A percentile compares a stretch with the other conserved stretches of the same genome.
These are phyloP conservation scores for Tragopan temminckii DNA, from an alignment of 2,797 vertebrate genomes.

Conservation along the genomic window DNA sequence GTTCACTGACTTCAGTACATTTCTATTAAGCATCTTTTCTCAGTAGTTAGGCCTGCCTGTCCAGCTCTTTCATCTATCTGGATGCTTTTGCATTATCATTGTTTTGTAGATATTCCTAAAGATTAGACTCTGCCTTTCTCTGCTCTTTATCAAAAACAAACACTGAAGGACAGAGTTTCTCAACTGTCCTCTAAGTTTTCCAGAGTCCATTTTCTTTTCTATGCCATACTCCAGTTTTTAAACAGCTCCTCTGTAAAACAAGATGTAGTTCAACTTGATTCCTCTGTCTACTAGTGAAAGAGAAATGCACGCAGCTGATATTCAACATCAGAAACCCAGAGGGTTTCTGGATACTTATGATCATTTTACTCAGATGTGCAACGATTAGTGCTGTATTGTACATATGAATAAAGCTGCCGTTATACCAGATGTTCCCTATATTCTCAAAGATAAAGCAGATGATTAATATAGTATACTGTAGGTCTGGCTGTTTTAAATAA, in stretches of 20 bases:
- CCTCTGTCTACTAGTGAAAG: not conserved
- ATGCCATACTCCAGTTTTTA: not conserved
- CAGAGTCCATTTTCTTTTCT: not conserved
- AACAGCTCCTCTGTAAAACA: not conserved
- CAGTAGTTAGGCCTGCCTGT: constrained; percentile 33
- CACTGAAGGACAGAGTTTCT: not conserved
- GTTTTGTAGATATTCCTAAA: constrained; percentile 1
- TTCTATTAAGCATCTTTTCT: constrained; percentile 74
- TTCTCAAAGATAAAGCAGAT: not conserved
- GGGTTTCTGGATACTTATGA: not conserved
- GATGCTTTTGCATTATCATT: not conserved
- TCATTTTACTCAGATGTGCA: not conserved
- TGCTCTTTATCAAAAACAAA: not conserved
- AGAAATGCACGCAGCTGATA: constrained; percentile 4
- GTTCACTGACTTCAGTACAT: constrained; percentile 76
- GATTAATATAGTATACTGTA: not conserved
- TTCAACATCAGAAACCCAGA: not conserved
- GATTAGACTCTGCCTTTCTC: not conserved
- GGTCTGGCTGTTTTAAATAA: not conserved
- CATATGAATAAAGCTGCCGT: not conserved
- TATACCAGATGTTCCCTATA: not conserved
- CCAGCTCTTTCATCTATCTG: constrained; percentile 39
- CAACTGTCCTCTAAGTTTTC: not conserved
- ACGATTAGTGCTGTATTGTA: not conserved
- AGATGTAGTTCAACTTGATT: not conserved